Conservation (phyloP, 2,113 vertebrate species). For the Archilochus colubris region DNA sequence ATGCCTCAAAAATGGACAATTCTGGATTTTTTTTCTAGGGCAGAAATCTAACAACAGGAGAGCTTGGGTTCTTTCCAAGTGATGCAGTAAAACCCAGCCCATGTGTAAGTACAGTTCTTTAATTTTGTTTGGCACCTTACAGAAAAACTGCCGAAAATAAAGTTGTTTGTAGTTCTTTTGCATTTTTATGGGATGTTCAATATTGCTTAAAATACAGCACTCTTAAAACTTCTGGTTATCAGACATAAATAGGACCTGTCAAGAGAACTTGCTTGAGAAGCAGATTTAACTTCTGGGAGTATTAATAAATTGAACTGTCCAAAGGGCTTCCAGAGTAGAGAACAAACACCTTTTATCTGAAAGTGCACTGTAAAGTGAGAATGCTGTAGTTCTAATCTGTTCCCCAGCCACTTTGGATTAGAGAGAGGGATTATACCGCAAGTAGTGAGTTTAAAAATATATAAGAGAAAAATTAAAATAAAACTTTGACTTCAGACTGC, state of each 20-base stretch:
- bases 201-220: neutral
- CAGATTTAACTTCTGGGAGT: conserved; percentile 1
- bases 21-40: conserved; percentile 82
- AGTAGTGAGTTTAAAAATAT: neutral
- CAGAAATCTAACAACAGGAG: conserved; percentile 88
- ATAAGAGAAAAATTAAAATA: neutral
- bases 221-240: neutral
- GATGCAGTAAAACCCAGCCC: conserved; percentile 93
- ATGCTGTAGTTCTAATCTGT: conserved; percentile 17
- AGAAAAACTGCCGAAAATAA: neutral
- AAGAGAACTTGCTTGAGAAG: neutral
- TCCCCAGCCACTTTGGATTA: conserved; percentile 36
- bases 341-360: neutral
- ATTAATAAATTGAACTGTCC: conserved; percentile 39
- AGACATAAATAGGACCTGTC: neutral
- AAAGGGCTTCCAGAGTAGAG: neutral
- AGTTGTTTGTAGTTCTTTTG: neutral
- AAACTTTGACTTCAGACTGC: neutral
- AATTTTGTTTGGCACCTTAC: neutral
- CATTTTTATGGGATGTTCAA: neutral
- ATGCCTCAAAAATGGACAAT: conserved; percentile 28
- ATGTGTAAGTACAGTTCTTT: conserved; percentile 85
- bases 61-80: conserved; percentile 96
- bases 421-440: conserved; percentile 27
- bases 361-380: neutral